A percentile compares a stretch with the other conserved stretches of the same genome.
Conservation (phyloP, 53 echinoderm and acorn worm genomes). For the Stichopus horrens region DNA sequence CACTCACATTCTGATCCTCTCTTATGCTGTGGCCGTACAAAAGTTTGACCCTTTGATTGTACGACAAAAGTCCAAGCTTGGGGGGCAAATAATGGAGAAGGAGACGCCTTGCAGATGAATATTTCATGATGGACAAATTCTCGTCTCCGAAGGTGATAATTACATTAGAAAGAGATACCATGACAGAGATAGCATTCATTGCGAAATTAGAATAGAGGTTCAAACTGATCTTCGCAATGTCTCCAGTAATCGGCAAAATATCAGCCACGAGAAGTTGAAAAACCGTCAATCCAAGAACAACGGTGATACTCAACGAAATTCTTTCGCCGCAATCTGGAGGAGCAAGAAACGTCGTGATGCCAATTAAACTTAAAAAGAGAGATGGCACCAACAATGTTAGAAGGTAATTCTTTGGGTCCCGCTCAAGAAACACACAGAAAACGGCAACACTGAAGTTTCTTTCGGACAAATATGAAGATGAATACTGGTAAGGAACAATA, state of each 20-base stretch:
- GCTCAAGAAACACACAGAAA: background rate
- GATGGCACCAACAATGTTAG: background rate
- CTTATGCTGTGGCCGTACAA: background rate
- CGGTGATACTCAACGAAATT: background rate
- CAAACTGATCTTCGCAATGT: background rate
- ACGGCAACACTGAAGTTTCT: background rate
- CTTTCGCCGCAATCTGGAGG: conserved; percentile 12
- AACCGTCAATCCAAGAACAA: conserved; percentile 10
- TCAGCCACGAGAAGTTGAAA: conserved; percentile 10
- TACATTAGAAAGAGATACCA: background rate
- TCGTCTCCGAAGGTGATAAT: background rate
- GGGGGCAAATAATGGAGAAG: conserved; percentile 3
- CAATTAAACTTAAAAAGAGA: background rate
- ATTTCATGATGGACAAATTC: background rate
- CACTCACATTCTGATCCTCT: too few species aligned
- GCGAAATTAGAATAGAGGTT: background rate
- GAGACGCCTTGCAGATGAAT: background rate
- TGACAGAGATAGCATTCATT: background rate
- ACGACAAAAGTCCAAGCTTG: background rate
- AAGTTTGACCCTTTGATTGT: background rate
- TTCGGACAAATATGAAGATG: background rate
- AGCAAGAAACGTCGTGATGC: background rate
- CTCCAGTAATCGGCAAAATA: background rate
- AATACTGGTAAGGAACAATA: background rate
- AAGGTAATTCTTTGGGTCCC: background rate